phyloP scores from a whole-genome alignment of 1,140 invertebrate genomes.

The Rhagoletis pomonella region DNA sequence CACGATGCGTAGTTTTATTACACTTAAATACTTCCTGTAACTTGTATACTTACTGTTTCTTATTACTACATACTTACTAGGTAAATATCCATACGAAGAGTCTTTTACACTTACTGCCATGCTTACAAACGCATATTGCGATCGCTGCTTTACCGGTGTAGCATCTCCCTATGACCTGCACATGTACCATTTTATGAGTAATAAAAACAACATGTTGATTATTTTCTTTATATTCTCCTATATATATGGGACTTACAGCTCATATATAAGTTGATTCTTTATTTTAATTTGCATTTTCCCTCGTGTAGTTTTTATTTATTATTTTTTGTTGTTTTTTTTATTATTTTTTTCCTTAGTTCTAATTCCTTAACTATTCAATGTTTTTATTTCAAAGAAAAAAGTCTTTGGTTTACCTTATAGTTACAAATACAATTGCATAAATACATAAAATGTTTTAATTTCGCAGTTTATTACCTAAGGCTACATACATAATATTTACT shows the following conservation, averaged over 20 bases:
- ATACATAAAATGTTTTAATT: constrained; percentile 51
- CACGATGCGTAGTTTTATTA: too few species aligned
- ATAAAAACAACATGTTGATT: constrained; percentile 31
- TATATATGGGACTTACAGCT: constrained; percentile 50
- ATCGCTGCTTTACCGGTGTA: background rate
- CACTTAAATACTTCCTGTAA: too few species aligned
- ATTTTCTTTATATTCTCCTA: constrained; percentile 47
- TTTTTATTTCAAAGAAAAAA: constrained; percentile 56
- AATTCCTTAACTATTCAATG: constrained; percentile 32
- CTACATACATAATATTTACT: background rate
- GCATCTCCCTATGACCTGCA: background rate
- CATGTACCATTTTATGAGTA: constrained; percentile 24
- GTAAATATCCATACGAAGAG: too few species aligned
- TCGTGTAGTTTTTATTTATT: constrained; percentile 36
- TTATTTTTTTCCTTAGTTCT: constrained; percentile 45
- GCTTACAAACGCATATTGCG: background rate
- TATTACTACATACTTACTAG: too few species aligned
- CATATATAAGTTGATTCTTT: constrained; percentile 48
- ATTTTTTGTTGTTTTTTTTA: background rate
- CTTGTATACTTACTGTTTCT: too few species aligned
- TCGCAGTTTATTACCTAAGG: background rate
- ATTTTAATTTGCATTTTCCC: constrained; percentile 37
- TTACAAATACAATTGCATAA: constrained; percentile 51
- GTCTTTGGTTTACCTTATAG: constrained; percentile 56
- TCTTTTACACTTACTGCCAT: background rate